A percentile compares a stretch with the other conserved stretches of the same genome.
phyloP scores from a whole-genome alignment of 1,140 invertebrate species.

The Diuraphis noxia region DNA sequence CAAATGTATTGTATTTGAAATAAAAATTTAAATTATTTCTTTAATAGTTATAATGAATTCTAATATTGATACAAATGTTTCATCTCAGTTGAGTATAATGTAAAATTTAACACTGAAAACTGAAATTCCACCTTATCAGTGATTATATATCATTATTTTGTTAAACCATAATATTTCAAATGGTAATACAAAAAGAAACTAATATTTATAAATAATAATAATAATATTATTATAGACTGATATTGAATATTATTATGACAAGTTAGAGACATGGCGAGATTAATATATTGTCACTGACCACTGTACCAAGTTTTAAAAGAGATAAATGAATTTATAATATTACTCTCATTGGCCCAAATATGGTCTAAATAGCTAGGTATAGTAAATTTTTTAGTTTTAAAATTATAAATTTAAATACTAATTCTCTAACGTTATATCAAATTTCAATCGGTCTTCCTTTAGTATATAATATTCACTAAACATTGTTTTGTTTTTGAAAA shows the following conservation, averaged over 20 bases:
- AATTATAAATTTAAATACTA: background rate
- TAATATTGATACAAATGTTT: conserved; percentile 7
- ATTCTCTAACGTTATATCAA: background rate
- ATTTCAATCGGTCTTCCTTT: background rate
- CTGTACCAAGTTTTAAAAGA: background rate
- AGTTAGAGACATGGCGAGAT: background rate
- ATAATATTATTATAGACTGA: conserved; percentile 33
- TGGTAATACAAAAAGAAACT: background rate
- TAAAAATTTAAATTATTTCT: background rate
- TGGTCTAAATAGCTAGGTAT: background rate
- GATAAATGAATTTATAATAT: conserved; percentile 14
- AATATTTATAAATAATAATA: conserved; percentile 22
- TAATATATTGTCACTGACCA: background rate
- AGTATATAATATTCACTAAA: background rate
- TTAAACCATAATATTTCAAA: background rate
- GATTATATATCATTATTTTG: background rate
- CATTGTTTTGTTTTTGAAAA: background rate
- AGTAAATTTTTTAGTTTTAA: background rate
- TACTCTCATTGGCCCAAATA: background rate
- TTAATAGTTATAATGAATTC: background rate
- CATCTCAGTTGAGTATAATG: background rate
- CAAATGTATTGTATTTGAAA: background rate
- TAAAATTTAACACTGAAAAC: background rate
- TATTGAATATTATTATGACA: background rate
- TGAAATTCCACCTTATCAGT: background rate